Evolutionary conservation across 2,113 vertebrate species (phyloP).

Genomic region (Falco punctatus): DNA sequence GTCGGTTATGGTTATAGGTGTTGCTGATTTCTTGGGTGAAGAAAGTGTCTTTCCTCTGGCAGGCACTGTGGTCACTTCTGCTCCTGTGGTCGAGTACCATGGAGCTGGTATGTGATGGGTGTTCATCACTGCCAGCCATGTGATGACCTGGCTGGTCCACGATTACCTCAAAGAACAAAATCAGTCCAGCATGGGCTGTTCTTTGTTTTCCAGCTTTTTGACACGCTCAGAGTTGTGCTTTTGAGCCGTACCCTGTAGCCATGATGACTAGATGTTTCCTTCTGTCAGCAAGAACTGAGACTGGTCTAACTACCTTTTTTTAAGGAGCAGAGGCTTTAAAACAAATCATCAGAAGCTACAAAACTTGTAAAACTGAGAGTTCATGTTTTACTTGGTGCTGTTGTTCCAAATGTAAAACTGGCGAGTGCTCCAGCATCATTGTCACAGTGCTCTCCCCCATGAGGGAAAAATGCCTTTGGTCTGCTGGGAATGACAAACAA

Average conservation of each 20-base stretch:
- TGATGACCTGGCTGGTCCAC: not conserved
- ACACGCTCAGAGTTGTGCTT: rapidly evolving
- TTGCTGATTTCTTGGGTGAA: not conserved
- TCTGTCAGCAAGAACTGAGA: not conserved
- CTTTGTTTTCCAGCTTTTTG: not conserved
- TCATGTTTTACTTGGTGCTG: not conserved
- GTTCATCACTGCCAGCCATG: not conserved
- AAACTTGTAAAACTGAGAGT: not conserved
- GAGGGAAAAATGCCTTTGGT: not conserved
- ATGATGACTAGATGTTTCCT: not conserved
- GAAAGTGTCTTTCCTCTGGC: not conserved
- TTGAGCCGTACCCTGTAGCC: not conserved
- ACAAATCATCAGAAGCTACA: not conserved
- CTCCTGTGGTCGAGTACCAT: not conserved
- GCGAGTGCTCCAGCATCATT: not conserved
- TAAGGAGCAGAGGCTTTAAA: not conserved
- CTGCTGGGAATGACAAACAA: slow-evolving; percentile 28
- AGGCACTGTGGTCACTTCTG: not conserved
- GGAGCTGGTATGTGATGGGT: not conserved
- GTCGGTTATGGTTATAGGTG: not conserved
- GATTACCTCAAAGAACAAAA: not conserved
- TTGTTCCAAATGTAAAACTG: not conserved
- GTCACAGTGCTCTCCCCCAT: not conserved
- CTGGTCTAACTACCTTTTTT: not conserved
- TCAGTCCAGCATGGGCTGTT: not conserved